These are phyloP conservation scores for Bombus waltoni DNA, from an alignment of 1,140 invertebrate genomes.

Conservation along the genomic window DNA sequence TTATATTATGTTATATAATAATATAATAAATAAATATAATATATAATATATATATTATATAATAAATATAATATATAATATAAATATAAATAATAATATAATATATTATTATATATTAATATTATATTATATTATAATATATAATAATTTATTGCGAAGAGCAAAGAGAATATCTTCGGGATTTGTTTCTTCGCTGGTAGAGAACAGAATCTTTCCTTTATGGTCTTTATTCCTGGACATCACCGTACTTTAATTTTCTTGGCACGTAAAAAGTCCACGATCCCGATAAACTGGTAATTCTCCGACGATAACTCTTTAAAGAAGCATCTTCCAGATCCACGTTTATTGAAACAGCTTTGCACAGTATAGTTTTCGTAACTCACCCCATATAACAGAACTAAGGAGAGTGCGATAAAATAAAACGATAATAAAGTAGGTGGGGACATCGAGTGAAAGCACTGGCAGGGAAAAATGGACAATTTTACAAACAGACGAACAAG, in stretches of 20 bases:
- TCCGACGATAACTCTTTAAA: not conserved
- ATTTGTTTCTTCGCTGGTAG: too few relatives aligned
- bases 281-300: not conserved
- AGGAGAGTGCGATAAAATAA: not conserved
- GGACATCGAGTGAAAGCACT: conserved; percentile 5
- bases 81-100: too few relatives aligned
- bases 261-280: conserved; percentile 7
- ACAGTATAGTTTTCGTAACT: not conserved
- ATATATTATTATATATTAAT: too few relatives aligned
- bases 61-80: too few relatives aligned
- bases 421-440: not conserved
- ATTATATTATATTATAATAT: too few relatives aligned
- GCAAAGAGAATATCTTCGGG: too few relatives aligned
- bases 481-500: not conserved
- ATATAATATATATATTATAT: too few relatives aligned
- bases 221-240: not conserved
- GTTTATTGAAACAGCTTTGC: conserved; percentile 2
- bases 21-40: too few relatives aligned
- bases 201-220: too few relatives aligned
- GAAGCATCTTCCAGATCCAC: not conserved
- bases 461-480: not conserved
- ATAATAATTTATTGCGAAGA: too few relatives aligned
- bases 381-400: not conserved
- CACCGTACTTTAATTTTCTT: not conserved
- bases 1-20: too few relatives aligned